Conservation (phyloP, 23 tunicate genomes). For the Ascidia mentula region DNA sequence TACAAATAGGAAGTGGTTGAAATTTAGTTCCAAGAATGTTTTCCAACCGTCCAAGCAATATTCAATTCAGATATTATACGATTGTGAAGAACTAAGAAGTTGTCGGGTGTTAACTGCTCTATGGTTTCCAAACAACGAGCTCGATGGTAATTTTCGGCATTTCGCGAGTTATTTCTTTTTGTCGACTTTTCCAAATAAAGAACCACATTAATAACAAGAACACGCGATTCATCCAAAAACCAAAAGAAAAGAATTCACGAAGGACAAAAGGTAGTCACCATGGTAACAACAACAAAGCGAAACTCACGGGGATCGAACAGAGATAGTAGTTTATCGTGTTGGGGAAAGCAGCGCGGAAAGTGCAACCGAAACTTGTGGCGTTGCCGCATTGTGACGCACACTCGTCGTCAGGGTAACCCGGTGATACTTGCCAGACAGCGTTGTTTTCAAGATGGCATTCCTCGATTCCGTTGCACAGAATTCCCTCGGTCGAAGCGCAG, state of each 20-base stretch:
- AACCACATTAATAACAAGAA: not conserved
- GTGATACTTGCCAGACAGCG: not conserved
- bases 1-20: not conserved
- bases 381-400: not conserved
- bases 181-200: not conserved
- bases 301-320: too few relatives aligned
- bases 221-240: too few relatives aligned
- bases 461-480: not conserved
- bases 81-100: too few relatives aligned
- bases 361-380: not conserved
- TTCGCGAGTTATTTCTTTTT: not conserved
- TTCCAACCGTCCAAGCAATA: too few relatives aligned
- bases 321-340: too few relatives aligned
- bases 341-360: not conserved
- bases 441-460: not conserved
- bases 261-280: too few relatives aligned
- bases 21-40: not conserved
- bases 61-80: too few relatives aligned
- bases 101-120: too few relatives aligned
- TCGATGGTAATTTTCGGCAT: not conserved
- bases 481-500: not conserved
- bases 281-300: too few relatives aligned
- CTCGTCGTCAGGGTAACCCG: constrained; percentile 6
- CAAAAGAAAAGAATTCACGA: not conserved
- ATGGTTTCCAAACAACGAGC: too few relatives aligned